Evolutionary conservation across 2,113 vertebrate genomes (phyloP).

Genomic region (Pantherophis guttatus): DNA sequence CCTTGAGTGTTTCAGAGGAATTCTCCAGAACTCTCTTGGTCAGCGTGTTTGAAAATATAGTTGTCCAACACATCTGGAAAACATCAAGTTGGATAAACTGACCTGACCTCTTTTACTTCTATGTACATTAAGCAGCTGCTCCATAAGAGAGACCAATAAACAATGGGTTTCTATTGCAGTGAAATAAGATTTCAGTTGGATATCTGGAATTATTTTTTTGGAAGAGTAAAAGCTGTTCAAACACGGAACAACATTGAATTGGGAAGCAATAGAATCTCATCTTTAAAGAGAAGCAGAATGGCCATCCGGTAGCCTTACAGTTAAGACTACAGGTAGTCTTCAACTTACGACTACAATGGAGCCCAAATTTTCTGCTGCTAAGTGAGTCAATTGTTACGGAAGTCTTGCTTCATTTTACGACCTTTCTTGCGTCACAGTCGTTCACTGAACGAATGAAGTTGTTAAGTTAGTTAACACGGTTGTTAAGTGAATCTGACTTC

Average conservation of each 20-base stretch:
- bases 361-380: no score
- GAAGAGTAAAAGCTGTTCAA: background rate
- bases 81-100: background rate
- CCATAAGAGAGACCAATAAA: background rate
- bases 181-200: background rate
- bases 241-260: background rate
- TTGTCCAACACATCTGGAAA: background rate
- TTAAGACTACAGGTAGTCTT: no score
- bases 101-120: background rate
- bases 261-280: background rate
- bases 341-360: no score
- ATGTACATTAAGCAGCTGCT: background rate
- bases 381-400: no score
- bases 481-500: no score
- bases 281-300: background rate
- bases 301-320: no score
- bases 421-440: no score
- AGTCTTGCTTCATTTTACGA: no score
- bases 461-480: no score
- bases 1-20: background rate
- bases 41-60: background rate
- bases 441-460: no score
- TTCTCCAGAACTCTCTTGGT: background rate
- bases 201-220: background rate
- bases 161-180: background rate